phyloP scores from a whole-genome alignment of 2,113 vertebrate genomes.

The Mustela lutreola region DNA sequence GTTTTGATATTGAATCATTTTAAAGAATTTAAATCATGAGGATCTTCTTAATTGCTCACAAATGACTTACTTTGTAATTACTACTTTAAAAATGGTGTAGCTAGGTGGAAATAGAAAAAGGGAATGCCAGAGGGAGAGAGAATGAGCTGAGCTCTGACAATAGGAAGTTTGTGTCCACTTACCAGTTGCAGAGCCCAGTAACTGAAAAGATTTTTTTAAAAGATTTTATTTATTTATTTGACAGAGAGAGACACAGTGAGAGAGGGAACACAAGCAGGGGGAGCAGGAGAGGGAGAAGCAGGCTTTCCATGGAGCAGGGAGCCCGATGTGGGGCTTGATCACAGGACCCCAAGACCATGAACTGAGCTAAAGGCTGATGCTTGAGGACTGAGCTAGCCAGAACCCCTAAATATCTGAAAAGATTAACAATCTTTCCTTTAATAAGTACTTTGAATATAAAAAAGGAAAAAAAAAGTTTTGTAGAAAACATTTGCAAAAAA shows the following conservation, averaged over 20 bases:
- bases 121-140: not conserved
- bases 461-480: not conserved
- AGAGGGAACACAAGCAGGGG: no score
- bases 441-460: not conserved
- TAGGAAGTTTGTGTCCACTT: not conserved
- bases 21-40: not conserved
- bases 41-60: not conserved
- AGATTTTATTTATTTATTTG: no score
- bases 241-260: no score
- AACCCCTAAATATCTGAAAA: not conserved
- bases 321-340: no score
- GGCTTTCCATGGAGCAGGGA: no score
- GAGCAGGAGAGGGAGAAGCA: no score
- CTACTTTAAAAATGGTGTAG: not conserved
- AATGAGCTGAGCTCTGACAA: not conserved
- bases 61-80: not conserved
- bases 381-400: no score
- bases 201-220: not conserved
- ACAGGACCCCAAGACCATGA: no score
- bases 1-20: slow-evolving; percentile 8
- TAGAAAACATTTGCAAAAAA: slow-evolving; percentile 24
- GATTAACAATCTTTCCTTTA: not conserved
- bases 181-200: not conserved
- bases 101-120: not conserved
- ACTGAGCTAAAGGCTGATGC: no score